A percentile compares a stretch with the other conserved stretches of the same genome.
Evolutionary conservation across 2,888 invertebrate species (phyloP).

Genomic region (Pollenia labialis): DNA sequence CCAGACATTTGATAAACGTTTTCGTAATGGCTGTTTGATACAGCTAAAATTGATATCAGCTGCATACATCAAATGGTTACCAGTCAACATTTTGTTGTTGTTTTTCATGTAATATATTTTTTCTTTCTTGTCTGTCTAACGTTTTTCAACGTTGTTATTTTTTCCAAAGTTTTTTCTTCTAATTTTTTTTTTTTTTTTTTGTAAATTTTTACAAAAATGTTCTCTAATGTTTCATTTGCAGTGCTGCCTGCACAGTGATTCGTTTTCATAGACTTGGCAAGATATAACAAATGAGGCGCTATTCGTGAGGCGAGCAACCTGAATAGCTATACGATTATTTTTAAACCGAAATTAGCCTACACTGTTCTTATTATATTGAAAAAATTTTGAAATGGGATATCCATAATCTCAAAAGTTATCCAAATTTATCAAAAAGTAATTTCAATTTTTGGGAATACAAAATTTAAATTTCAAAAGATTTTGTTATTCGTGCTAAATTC

Average conservation of each 20-base stretch:
- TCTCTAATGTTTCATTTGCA: constrained; percentile 47
- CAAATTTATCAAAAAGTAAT: too few relatives aligned
- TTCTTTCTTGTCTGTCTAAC: constrained; percentile 1
- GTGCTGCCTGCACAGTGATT: background rate
- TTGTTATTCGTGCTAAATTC: too few relatives aligned
- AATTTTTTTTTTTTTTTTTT: background rate
- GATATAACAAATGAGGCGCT: too few relatives aligned
- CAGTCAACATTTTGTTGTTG: constrained; percentile 28
- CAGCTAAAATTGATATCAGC: constrained; percentile 69
- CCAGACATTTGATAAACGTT: constrained; percentile 73
- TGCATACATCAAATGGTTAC: constrained; percentile 57
- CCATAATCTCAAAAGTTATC: too few relatives aligned
- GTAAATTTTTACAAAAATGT: constrained; percentile 14
- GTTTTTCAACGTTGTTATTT: constrained; percentile 1
- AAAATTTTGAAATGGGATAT: too few relatives aligned
- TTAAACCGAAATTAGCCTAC: too few relatives aligned
- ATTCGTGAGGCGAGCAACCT: too few relatives aligned
- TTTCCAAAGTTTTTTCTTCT: constrained; percentile 16
- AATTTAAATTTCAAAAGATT: too few relatives aligned
- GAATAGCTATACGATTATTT: too few relatives aligned
- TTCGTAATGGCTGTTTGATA: constrained; percentile 63
- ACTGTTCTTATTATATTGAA: too few relatives aligned
- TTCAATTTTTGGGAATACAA: too few relatives aligned
- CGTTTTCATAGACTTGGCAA: too few relatives aligned
- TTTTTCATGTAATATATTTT: constrained; percentile 23